These are phyloP conservation scores for Crypturellus tataupa DNA, from an alignment of 2,797 vertebrate species.

Conservation along the genomic window DNA sequence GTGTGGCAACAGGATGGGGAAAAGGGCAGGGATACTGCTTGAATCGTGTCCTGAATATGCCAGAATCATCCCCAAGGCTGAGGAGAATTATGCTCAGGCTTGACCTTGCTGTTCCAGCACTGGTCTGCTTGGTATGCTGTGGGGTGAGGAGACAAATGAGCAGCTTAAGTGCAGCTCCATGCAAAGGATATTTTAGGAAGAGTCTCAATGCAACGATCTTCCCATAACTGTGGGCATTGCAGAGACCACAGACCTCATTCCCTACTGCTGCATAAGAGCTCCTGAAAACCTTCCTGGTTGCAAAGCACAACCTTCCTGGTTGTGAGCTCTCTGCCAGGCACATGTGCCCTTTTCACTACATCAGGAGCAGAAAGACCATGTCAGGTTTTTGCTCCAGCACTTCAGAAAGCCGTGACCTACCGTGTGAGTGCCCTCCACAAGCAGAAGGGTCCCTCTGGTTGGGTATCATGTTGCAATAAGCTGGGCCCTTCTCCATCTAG, in stretches of 20 bases:
- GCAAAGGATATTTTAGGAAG: slow-evolving; percentile 18
- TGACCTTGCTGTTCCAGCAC: slow-evolving; percentile 54
- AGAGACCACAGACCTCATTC: neutral
- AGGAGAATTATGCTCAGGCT: neutral
- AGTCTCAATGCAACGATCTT: neutral
- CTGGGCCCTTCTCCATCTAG: neutral
- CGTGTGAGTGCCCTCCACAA: neutral
- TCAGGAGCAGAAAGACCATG: neutral
- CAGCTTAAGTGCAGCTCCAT: slow-evolving; percentile 41
- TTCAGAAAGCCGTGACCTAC: neutral
- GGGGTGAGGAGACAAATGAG: slow-evolving; percentile 43
- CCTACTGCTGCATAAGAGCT: neutral
- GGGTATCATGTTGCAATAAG: neutral
- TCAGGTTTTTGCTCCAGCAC: neutral
- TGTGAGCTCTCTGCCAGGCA: neutral
- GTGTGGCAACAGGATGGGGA: accelerated
- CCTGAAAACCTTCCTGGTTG: neutral
- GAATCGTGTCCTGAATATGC: neutral
- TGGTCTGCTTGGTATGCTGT: slow-evolving; percentile 35
- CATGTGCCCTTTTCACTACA: neutral
- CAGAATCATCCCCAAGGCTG: neutral
- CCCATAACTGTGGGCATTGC: neutral
- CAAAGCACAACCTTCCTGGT: too few species aligned
- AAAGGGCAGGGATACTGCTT: neutral
- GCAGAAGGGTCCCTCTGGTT: accelerated